These are phyloP conservation scores for Lochmaea capreae DNA, from an alignment of 2,888 invertebrate species.

Conservation along the genomic window DNA sequence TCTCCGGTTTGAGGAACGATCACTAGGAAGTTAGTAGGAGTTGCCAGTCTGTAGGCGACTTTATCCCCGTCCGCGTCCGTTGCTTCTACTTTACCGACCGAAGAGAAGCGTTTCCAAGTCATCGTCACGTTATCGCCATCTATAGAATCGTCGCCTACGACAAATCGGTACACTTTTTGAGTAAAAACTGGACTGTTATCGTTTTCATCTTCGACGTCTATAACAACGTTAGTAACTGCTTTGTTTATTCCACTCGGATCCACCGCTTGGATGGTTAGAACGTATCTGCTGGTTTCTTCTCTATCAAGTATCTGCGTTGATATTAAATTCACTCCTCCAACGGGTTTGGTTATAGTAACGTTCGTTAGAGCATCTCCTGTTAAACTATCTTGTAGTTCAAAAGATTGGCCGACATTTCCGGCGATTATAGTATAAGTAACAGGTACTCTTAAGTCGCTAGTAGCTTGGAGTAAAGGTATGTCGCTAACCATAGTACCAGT, in stretches of 20 bases:
- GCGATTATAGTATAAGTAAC: constrained; percentile 85
- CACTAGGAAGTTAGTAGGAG: constrained; percentile 85
- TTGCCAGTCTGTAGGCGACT: constrained; percentile 85
- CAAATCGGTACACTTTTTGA: constrained; percentile 81
- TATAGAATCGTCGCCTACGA: constrained; percentile 73
- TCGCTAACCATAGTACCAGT: constrained; percentile 78
- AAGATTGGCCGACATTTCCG: constrained; percentile 80
- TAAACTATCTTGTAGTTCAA: constrained; percentile 76
- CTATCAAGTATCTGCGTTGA: constrained; percentile 82
- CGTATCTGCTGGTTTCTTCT: constrained; percentile 78
- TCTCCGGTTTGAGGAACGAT: constrained; percentile 91
- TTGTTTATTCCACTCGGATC: constrained; percentile 85
- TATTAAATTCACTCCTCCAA: constrained; percentile 79
- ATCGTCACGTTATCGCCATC: constrained; percentile 73
- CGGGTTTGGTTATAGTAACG: constrained; percentile 66
- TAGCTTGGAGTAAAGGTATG: constrained; percentile 79
- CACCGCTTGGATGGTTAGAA: constrained; percentile 82
- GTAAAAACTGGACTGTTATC: constrained; percentile 92
- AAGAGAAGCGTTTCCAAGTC: constrained; percentile 82
- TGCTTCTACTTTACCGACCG: constrained; percentile 87
- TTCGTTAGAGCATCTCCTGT: constrained; percentile 66
- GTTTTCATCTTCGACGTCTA: constrained; percentile 87
- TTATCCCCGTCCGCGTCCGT: constrained; percentile 92
- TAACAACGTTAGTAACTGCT: constrained; percentile 80
- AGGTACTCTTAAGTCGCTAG: constrained; percentile 74